Percentiles rank a stretch among this genome's conserved stretches.
phyloP scores from a whole-genome alignment of 2,888 invertebrate species.

The Monoplex corrugatus region DNA sequence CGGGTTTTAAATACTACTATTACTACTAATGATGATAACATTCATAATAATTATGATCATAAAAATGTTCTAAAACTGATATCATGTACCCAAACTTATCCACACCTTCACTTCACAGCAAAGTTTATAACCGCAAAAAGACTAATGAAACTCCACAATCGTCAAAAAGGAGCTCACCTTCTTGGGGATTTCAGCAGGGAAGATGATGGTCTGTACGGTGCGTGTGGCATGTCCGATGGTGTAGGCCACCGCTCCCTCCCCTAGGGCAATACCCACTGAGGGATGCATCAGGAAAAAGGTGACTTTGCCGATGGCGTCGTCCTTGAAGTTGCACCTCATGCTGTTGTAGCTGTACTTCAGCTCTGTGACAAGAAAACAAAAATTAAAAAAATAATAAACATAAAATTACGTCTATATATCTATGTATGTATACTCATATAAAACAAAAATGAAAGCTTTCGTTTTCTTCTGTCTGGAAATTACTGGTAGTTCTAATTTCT shows the following conservation, averaged over 20 bases:
- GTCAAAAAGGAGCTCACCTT: no score
- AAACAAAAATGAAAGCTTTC: no score
- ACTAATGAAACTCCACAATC: no score
- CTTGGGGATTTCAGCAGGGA: constrained; percentile 74
- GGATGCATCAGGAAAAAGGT: constrained; percentile 70
- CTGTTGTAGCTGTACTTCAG: constrained; percentile 70
- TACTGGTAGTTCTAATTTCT: background rate
- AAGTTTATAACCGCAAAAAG: no score
- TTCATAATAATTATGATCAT: no score
- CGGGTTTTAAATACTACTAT: no score
- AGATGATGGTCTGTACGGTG: constrained; percentile 68
- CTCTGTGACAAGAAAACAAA: constrained; percentile 63
- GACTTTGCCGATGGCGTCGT: constrained; percentile 73
- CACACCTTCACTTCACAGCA: no score
- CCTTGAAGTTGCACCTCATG: constrained; percentile 76
- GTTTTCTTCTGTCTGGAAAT: background rate
- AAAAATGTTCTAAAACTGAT: no score
- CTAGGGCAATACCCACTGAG: constrained; percentile 71
- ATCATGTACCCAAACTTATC: no score
- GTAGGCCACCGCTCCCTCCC: constrained; percentile 69
- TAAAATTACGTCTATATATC: no score
- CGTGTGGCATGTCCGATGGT: constrained; percentile 72
- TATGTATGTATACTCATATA: no score
- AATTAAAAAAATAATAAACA: background rate
- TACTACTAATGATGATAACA: no score